phyloP scores from a whole-genome alignment of 2,888 invertebrate genomes.

The Drosophila acutilabella region DNA sequence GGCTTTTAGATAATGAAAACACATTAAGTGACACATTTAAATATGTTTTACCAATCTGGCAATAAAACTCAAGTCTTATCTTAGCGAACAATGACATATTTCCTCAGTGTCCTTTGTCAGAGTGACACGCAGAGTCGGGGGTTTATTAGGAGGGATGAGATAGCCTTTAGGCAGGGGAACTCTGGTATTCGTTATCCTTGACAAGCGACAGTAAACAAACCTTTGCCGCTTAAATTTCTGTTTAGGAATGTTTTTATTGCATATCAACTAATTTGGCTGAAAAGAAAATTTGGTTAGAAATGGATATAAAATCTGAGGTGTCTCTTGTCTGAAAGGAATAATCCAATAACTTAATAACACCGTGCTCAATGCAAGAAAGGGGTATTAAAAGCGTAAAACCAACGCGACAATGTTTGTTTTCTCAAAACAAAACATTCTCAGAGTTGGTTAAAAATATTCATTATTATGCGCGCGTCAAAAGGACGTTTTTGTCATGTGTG shows the following conservation, averaged over 20 bases:
- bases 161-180: conserved; percentile 4
- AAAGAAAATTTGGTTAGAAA: not conserved
- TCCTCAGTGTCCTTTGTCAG: conserved; percentile 29
- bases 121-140: conserved; percentile 11
- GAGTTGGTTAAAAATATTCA: conserved; percentile 22
- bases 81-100: conserved; percentile 14
- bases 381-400: conserved; percentile 22
- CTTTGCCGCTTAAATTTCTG: conserved; percentile 1
- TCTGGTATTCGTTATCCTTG: conserved; percentile 17
- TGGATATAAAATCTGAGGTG: not conserved
- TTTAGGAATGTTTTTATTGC: not conserved
- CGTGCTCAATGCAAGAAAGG: not conserved
- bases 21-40: not conserved
- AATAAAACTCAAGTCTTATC: conserved; percentile 21
- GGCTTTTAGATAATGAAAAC: not conserved
- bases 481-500: conserved; percentile 24
- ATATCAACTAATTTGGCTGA: not conserved
- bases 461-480: conserved; percentile 26
- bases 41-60: conserved; percentile 1
- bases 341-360: conserved; percentile 19
- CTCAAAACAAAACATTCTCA: conserved; percentile 28
- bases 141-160: conserved; percentile 6
- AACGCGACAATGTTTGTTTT: conserved; percentile 18
- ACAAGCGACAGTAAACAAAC: conserved; percentile 9
- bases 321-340: not conserved